phyloP scores from a whole-genome alignment of 2,888 invertebrate genomes.

The Cephus nigrinus region DNA sequence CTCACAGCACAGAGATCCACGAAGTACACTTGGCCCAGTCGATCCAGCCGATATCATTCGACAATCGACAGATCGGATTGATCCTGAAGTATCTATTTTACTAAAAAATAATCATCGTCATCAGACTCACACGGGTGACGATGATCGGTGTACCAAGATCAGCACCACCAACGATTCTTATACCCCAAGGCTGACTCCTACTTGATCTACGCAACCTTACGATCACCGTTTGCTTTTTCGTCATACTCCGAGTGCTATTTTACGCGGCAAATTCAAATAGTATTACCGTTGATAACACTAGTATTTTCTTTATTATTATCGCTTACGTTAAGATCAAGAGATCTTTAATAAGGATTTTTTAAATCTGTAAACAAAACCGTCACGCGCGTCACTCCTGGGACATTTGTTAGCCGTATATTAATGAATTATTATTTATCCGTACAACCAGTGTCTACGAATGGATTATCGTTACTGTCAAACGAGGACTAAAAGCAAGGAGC shows the following conservation, averaged over 20 bases:
- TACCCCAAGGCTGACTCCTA: slow-evolving; percentile 84
- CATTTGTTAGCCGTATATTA: not conserved
- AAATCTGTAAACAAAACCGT: not conserved
- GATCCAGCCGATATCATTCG: not conserved
- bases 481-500: slow-evolving; percentile 7
- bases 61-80: not conserved
- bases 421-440: not conserved
- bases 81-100: not conserved
- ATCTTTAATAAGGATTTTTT: not conserved
- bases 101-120: not conserved
- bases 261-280: not conserved
- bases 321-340: not conserved
- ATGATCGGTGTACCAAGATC: slow-evolving; percentile 89
- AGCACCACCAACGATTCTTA: slow-evolving; percentile 86
- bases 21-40: not conserved
- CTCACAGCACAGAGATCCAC: not conserved
- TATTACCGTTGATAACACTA: not conserved
- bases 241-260: slow-evolving; percentile 65
- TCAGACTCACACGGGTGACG: slow-evolving; percentile 83
- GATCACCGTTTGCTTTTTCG: slow-evolving; percentile 81
- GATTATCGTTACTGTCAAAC: not conserved
- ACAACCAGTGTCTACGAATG: slow-evolving; percentile 6
- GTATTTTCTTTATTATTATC: not conserved
- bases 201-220: slow-evolving; percentile 79
- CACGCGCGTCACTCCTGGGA: not conserved